Conservation (phyloP, 2,888 invertebrate species). For the Microchrysa polita region DNA sequence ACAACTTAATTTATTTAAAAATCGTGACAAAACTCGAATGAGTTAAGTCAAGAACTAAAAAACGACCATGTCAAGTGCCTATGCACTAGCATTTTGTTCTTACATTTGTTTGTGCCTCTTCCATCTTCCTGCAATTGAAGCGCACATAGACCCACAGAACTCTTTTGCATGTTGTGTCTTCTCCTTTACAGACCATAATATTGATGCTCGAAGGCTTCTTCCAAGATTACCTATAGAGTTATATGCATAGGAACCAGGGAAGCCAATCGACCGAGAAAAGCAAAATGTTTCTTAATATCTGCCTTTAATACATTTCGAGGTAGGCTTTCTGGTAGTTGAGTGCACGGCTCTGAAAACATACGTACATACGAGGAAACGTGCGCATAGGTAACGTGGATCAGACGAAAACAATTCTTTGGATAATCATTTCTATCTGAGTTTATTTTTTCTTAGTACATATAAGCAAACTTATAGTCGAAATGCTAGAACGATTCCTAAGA, state of each 20-base stretch:
- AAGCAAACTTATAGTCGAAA: conserved; percentile 3
- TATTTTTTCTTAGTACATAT: conserved; percentile 2
- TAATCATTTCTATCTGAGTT: conserved; percentile 38
- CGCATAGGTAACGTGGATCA: conserved; percentile 36
- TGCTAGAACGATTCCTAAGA: too few relatives aligned
- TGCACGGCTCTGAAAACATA: conserved; percentile 10
- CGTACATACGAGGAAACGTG: too few relatives aligned
- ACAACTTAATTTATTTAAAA: conserved; percentile 52
- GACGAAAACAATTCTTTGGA: conserved; percentile 22
- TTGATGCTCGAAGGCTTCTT: background rate
- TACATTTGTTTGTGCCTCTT: conserved; percentile 38
- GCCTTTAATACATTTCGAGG: conserved; percentile 39
- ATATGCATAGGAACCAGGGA: background rate
- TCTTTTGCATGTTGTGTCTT: conserved; percentile 40
- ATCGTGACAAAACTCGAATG: conserved; percentile 51
- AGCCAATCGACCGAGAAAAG: background rate
- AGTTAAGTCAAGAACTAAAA: conserved; percentile 35
- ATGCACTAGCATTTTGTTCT: conserved; percentile 44
- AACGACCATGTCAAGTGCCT: conserved; percentile 36
- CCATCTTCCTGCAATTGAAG: too few relatives aligned
- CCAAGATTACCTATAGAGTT: too few relatives aligned
- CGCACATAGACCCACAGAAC: conserved; percentile 21
- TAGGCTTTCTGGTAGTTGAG: conserved; percentile 22
- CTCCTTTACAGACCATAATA: too few relatives aligned
- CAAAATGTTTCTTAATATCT: conserved; percentile 21